A percentile compares a stretch with the other conserved stretches of the same genome.
These are phyloP conservation scores for Eurytoma californica DNA, from an alignment of 2,888 invertebrate genomes.

Conservation along the genomic window DNA sequence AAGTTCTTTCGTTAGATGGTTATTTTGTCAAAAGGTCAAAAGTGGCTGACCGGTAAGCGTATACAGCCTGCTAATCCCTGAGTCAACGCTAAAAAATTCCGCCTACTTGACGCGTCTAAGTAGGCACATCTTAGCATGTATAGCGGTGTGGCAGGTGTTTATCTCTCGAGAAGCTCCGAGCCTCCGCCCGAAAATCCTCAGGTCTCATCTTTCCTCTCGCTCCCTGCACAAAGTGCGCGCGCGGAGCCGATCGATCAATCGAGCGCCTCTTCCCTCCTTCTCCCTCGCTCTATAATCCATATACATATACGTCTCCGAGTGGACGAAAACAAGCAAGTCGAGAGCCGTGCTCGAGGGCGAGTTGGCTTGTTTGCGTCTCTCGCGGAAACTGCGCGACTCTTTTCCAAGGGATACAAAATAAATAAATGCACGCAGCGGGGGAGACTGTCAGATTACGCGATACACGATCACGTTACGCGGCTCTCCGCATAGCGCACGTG, in stretches of 20 bases:
- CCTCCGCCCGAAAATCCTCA: background rate
- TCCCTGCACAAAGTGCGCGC: conserved; percentile 20
- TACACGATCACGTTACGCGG: too few species aligned
- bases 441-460: too few species aligned
- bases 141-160: background rate
- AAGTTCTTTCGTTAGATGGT: too few species aligned
- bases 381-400: too few species aligned
- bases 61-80: background rate
- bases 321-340: background rate
- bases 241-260: conserved; percentile 43
- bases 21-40: too few species aligned
- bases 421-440: too few species aligned
- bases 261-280: conserved; percentile 39
- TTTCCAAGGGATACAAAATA: too few species aligned
- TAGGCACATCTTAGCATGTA: background rate
- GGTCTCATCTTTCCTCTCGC: background rate
- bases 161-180: background rate
- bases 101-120: background rate
- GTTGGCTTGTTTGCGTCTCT: background rate
- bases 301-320: background rate
- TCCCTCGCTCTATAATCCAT: background rate
- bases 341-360: background rate
- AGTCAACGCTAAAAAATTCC: background rate
- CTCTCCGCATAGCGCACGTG: too few species aligned
- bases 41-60: too few species aligned